A percentile compares a stretch with the other conserved stretches of the same genome.
Conservation (phyloP, 2,113 vertebrate species). For the Perca schrenkii region DNA sequence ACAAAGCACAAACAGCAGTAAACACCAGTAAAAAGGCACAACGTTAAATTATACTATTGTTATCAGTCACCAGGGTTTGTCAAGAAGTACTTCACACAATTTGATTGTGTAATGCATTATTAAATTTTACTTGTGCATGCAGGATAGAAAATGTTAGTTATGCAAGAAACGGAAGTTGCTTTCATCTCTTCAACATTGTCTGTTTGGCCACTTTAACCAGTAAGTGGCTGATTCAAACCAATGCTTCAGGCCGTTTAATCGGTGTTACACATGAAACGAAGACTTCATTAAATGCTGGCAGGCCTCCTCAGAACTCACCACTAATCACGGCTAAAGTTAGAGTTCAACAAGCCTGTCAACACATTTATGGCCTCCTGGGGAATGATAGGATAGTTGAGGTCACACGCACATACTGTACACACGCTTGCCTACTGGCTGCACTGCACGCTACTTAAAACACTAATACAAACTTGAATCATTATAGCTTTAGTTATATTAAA, state of each 20-base stretch:
- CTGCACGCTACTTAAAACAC: background rate
- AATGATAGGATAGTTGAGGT: constrained; percentile 46
- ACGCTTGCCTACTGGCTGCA: background rate
- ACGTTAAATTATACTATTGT: background rate
- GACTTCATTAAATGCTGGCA: constrained; percentile 45
- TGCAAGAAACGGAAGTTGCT: background rate
- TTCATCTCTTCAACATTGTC: constrained; percentile 6
- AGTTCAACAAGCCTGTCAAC: constrained; percentile 64
- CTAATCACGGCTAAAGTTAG: constrained; percentile 66
- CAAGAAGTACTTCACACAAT: background rate
- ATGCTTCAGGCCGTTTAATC: constrained; percentile 2
- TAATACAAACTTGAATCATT: background rate
- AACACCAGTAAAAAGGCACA: background rate
- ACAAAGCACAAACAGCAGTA: constrained; percentile 1
- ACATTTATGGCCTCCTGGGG: constrained; percentile 50
- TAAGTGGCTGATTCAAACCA: background rate
- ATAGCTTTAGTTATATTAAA: no score
- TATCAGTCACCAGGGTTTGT: background rate
- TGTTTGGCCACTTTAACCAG: constrained; percentile 15
- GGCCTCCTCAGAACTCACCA: constrained; percentile 28
- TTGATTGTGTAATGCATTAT: background rate
- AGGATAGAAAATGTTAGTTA: background rate
- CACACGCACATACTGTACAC: background rate
- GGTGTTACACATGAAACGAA: constrained; percentile 31
- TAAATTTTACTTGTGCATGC: background rate